Evolutionary conservation across 1,140 invertebrate genomes (phyloP), one percentile per base, ranked within the genome.

Genomic region (Zaprionus ornatus): DNA sequence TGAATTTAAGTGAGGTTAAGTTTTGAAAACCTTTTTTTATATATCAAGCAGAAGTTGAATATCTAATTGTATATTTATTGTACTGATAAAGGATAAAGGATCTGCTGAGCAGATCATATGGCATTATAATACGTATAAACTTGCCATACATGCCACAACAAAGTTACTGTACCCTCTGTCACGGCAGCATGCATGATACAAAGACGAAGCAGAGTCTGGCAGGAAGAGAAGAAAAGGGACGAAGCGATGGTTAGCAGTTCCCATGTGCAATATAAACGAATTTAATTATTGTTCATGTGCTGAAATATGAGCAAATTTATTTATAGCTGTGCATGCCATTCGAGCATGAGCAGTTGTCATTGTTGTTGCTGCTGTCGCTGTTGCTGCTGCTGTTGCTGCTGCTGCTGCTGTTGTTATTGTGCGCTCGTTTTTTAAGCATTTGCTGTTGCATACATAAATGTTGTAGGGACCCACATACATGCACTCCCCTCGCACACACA

Each of bases 271-370:
- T 77, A 80, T 88, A 80, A 87, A 79, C 85, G 81, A 88, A 88
- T 88, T 90, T 88, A 88, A 88, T 88, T 88, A 88, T 88, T 88
- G 85, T 90, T 85, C 85, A 88, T 90, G 85, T 90, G 85, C 75
- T 88, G 85, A 88, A 88, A 88, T 88, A 88, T 85, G 85, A 82
- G 78, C 50, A 84, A 90, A 90, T 85, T 90, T 88, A 88, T 88
- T 88, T 88, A 88, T 88, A 74, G 85, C 79, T 55, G 62, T 70
- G 65, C 76, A 83, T 79, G 74, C 79, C 60, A 78, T 69, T 63
- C 63, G 19, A 57, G 62, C 62, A 65, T 42, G 45, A 61, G 60
- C 66, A 60, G 68, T 45, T 81, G 48, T 57, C 59, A 67, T 63
- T 74, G 48, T 76, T 75, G 74, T 70, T 83, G 80, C 60, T 64